These are phyloP conservation scores for Liasis olivaceus DNA, from an alignment of 2,797 vertebrate species.

Conservation along the genomic window DNA sequence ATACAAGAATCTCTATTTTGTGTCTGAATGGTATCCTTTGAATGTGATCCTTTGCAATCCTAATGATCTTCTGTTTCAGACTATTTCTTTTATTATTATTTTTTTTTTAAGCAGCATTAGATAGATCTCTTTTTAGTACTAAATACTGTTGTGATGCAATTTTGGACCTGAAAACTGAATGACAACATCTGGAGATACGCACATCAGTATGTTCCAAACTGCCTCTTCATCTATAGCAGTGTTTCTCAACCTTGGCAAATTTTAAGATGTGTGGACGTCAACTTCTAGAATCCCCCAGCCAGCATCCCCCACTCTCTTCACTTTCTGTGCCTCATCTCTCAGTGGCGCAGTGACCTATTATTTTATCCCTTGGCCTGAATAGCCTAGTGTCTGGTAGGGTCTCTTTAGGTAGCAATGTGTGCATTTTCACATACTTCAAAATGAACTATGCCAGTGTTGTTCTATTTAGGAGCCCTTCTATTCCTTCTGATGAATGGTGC, in stretches of 20 bases:
- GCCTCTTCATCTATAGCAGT: not conserved
- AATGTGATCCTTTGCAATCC: not conserved
- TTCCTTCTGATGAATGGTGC: not conserved
- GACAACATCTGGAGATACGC: not conserved
- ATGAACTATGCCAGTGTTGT: not conserved
- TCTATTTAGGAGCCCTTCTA: not conserved
- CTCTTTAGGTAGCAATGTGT: not conserved
- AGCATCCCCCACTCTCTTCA: not conserved
- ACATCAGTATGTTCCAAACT: not conserved
- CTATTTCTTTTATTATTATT: not conserved
- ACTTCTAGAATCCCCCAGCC: not conserved
- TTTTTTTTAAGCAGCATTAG: not conserved
- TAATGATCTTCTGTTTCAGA: not conserved
- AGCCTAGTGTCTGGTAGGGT: not conserved
- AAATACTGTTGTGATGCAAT: not conserved
- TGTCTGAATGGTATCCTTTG: not conserved
- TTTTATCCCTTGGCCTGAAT: not conserved
- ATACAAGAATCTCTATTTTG: not conserved
- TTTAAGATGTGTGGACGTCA: not conserved
- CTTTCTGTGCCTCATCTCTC: not conserved
- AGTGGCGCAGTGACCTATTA: not conserved
- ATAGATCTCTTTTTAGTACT: not conserved
- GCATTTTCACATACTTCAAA: not conserved
- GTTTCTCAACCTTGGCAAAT: not conserved
- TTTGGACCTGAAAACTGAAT: not conserved